These are phyloP conservation scores for Mus pahari DNA, from an alignment of 2,113 vertebrate genomes.

Conservation along the genomic window DNA sequence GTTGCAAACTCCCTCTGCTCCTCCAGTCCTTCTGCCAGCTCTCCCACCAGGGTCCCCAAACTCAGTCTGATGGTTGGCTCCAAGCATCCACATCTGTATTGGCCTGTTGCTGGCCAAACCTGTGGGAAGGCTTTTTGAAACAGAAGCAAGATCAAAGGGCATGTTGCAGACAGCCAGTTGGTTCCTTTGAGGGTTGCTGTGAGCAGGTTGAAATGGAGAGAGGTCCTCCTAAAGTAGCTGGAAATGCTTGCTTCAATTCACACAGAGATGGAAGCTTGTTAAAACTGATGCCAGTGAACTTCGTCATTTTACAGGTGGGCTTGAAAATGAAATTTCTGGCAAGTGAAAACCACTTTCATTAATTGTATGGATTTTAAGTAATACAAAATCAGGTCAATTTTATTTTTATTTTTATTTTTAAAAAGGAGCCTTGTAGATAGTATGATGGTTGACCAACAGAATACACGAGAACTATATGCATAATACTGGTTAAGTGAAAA, in stretches of 20 bases:
- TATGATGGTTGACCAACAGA: neutral
- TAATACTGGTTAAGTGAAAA: neutral
- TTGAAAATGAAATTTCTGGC: neutral
- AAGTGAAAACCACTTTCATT: neutral
- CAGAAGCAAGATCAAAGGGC: neutral
- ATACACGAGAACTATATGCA: neutral
- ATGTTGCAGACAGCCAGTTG: neutral
- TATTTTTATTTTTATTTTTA: neutral
- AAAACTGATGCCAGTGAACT: neutral
- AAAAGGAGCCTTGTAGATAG: neutral
- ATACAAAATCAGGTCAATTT: neutral
- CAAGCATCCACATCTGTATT: no score
- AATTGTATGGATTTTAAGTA: slow-evolving; percentile 4
- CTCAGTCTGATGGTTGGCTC: no score
- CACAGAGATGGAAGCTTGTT: neutral
- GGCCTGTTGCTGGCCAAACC: no score
- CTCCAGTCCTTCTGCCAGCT: no score
- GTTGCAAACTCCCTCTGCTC: no score
- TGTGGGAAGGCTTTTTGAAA: neutral
- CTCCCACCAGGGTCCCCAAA: no score
- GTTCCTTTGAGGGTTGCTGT: slow-evolving; percentile 28
- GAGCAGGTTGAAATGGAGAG: neutral
- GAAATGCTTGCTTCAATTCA: neutral
- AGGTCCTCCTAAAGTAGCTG: neutral
- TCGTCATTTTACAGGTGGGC: neutral